phyloP scores from a whole-genome alignment of 64 coral and sea anemone species.

The Orbicella faveolata region DNA sequence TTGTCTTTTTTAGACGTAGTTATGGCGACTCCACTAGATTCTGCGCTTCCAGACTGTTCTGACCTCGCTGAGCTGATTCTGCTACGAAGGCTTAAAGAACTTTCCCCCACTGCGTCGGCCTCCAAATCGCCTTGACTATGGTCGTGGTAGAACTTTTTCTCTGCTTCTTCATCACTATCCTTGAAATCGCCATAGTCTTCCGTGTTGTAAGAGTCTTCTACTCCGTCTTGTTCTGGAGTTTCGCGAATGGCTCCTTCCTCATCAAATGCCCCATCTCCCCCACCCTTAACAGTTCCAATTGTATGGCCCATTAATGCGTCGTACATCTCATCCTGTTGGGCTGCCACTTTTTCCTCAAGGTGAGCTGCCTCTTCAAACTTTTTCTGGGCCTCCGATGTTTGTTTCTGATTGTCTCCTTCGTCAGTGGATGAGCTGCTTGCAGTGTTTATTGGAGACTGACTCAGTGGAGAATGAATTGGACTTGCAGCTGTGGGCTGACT shows the following conservation, averaged over 20 bases:
- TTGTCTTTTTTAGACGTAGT: not conserved
- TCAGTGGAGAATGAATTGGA: conserved; percentile 5
- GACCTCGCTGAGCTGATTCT: not conserved
- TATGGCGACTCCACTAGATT: not conserved
- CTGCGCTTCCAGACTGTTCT: not conserved
- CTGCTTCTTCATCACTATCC: conserved; percentile 80
- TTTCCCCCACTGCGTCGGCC: not conserved
- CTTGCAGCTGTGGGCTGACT: not conserved
- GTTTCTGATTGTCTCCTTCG: conserved; percentile 3
- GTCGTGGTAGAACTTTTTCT: conserved; percentile 47
- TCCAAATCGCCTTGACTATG: conserved; percentile 23
- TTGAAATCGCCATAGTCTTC: conserved; percentile 92
- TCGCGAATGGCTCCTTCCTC: conserved; percentile 56
- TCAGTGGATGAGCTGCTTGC: not conserved
- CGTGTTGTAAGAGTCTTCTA: conserved; percentile 42
- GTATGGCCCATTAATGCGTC: conserved; percentile 59
- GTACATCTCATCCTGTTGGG: conserved; percentile 88
- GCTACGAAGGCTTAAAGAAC: conserved; percentile 4
- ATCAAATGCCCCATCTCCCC: conserved; percentile 32
- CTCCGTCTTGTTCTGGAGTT: conserved; percentile 2
- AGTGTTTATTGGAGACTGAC: conserved; percentile 7
- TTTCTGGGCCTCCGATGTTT: conserved; percentile 46
- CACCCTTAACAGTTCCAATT: conserved; percentile 36
- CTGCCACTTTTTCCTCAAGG: conserved; percentile 90
- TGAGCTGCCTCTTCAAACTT: conserved; percentile 82